A percentile compares a stretch with the other conserved stretches of the same genome.
Evolutionary conservation across 1,140 invertebrate species (phyloP).

Genomic region (Maconellicoccus hirsutus): DNA sequence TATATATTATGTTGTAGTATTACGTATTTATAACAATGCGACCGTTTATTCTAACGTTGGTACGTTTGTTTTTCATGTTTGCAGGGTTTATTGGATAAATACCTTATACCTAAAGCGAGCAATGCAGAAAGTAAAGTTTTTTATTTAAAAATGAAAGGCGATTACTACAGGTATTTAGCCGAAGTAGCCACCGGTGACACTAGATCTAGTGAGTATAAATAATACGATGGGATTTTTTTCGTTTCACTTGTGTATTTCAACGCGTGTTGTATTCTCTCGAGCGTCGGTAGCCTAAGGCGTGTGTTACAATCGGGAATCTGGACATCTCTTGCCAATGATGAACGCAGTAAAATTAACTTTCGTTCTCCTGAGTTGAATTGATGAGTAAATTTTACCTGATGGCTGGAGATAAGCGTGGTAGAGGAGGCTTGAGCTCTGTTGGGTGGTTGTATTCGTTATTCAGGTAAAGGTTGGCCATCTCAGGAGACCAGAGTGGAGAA

Average conservation of each 20-base stretch:
- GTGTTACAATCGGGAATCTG: no score
- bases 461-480: no score
- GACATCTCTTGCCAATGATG: not conserved
- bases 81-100: conserved; percentile 88
- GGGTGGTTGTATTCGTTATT: no score
- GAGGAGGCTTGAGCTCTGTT: not conserved
- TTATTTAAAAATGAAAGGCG: conserved; percentile 99
- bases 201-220: conserved; percentile 67
- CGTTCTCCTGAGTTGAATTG: conserved; percentile 25
- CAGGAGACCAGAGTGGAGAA: no score
- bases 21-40: no score
- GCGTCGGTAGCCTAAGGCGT: no score
- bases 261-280: no score
- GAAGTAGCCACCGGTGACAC: conserved; percentile 94
- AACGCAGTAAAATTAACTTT: conserved; percentile 21
- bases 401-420: not conserved
- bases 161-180: conserved; percentile 98
- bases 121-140: conserved; percentile 98
- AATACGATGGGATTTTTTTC: no score
- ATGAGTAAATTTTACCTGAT: conserved; percentile 13
- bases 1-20: no score
- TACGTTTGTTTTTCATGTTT: conserved; percentile 31
- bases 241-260: no score
- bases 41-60: no score
- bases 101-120: conserved; percentile 90